Conservation (phyloP, 2,888 invertebrate genomes). For the Eledona agricola region DNA sequence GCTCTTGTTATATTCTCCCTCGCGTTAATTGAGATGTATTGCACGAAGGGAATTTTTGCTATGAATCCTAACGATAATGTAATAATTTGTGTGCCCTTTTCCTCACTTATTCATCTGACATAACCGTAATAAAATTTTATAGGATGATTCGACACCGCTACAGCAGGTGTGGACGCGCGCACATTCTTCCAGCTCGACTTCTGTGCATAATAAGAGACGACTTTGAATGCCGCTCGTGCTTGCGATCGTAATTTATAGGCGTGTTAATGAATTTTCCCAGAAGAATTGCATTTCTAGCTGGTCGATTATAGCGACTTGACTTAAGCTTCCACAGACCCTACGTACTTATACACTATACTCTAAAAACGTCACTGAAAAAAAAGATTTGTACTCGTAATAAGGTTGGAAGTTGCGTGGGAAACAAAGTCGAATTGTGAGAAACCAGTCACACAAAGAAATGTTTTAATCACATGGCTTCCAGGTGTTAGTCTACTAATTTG, state of each 20-base stretch:
- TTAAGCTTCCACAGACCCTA: too few relatives aligned
- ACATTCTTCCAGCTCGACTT: constrained; percentile 31
- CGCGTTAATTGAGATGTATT: constrained; percentile 48
- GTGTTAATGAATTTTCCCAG: constrained; percentile 45
- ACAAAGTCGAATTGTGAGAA: too few relatives aligned
- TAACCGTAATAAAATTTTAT: constrained; percentile 34
- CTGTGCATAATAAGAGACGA: constrained; percentile 33
- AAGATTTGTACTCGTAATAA: too few relatives aligned
- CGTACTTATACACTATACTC: too few relatives aligned
- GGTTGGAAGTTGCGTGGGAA: too few relatives aligned
- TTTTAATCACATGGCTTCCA: too few relatives aligned
- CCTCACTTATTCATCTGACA: constrained; percentile 21
- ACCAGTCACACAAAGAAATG: too few relatives aligned
- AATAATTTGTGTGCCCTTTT: constrained; percentile 31
- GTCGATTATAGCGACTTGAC: too few relatives aligned
- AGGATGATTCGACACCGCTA: constrained; percentile 30
- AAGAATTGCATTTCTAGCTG: too few relatives aligned
- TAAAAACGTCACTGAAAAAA: too few relatives aligned
- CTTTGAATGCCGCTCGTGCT: constrained; percentile 31
- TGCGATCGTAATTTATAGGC: constrained; percentile 41
- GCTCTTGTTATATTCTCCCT: constrained; percentile 38
- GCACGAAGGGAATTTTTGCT: constrained; percentile 42
- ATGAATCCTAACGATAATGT: constrained; percentile 29
- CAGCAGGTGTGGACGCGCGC: constrained; percentile 25
- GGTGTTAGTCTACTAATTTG: too few relatives aligned